Conservation (phyloP, 2,113 vertebrate species). For the Sisor rabdophorus region DNA sequence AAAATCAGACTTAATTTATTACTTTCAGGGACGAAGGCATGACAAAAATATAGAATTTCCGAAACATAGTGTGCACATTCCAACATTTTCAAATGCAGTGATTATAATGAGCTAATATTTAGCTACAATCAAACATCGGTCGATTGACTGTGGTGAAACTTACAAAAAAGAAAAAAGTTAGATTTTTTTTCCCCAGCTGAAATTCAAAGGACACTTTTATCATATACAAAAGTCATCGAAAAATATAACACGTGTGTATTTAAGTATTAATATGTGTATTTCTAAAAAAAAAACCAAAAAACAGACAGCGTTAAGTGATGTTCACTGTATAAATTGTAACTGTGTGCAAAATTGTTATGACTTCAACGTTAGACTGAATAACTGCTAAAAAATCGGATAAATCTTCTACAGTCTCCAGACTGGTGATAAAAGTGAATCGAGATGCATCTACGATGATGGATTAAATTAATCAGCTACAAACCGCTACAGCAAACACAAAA, state of each 20-base stretch:
- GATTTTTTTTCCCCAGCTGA: neutral
- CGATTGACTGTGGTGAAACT: conserved; percentile 16
- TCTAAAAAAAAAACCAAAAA: neutral
- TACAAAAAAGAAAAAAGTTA: conserved; percentile 4
- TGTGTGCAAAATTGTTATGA: neutral
- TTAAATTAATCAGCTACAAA: conserved; percentile 11
- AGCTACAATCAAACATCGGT: conserved; percentile 12
- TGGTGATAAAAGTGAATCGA: neutral
- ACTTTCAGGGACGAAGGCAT: conserved; percentile 16
- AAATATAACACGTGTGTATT: neutral
- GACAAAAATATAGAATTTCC: neutral
- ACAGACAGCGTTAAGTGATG: neutral
- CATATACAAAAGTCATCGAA: neutral
- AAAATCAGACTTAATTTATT: conserved; percentile 29
- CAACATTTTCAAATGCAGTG: neutral
- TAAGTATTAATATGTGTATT: no score
- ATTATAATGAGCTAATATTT: conserved; percentile 20
- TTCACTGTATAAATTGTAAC: neutral
- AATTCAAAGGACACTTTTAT: conserved; percentile 22
- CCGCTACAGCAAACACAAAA: neutral
- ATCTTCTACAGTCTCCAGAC: neutral
- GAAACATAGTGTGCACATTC: conserved; percentile 27
- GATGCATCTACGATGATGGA: neutral
- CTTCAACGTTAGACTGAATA: neutral
- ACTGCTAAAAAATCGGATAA: neutral